These are phyloP conservation scores for Hestina assimilis DNA, from an alignment of 1,140 invertebrate genomes.

Conservation along the genomic window DNA sequence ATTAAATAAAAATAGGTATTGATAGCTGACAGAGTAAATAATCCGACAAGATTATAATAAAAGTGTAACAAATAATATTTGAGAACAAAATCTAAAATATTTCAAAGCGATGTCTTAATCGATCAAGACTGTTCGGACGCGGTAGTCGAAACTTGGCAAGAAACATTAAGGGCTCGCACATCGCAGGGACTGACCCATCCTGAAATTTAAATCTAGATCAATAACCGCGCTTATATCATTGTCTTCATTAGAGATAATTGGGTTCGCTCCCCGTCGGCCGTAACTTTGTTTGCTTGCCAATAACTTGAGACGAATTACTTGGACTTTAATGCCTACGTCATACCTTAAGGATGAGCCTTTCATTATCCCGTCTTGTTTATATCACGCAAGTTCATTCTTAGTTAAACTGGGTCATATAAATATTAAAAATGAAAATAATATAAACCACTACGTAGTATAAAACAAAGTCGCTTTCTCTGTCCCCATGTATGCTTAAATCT, in stretches of 20 bases:
- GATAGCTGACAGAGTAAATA: too few relatives aligned
- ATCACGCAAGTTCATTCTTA: slow-evolving; percentile 19
- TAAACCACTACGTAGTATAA: too few relatives aligned
- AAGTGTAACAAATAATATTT: too few relatives aligned
- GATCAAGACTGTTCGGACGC: slow-evolving; percentile 35
- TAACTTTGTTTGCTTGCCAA: slow-evolving; percentile 73
- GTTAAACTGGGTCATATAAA: slow-evolving; percentile 3
- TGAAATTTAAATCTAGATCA: slow-evolving; percentile 79
- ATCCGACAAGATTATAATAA: too few relatives aligned
- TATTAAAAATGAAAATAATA: too few relatives aligned
- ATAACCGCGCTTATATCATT: slow-evolving; percentile 78
- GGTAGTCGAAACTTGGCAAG: slow-evolving; percentile 65
- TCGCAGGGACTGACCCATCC: slow-evolving; percentile 75
- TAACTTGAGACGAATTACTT: slow-evolving; percentile 76
- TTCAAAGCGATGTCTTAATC: slow-evolving; percentile 11
- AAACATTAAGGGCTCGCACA: slow-evolving; percentile 75
- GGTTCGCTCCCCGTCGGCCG: slow-evolving; percentile 68
- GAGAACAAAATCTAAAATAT: background rate
- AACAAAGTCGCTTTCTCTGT: too few relatives aligned
- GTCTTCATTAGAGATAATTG: slow-evolving; percentile 78
- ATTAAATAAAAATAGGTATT: too few relatives aligned
- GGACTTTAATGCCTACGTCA: slow-evolving; percentile 43
- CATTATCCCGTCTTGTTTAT: slow-evolving; percentile 24
- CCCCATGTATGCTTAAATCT: too few relatives aligned
- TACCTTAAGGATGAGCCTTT: slow-evolving; percentile 11